Percentiles rank a stretch among this genome's conserved stretches.
Evolutionary conservation across 2,888 invertebrate species (phyloP).

Genomic region (Zaprionus bogoriensis): DNA sequence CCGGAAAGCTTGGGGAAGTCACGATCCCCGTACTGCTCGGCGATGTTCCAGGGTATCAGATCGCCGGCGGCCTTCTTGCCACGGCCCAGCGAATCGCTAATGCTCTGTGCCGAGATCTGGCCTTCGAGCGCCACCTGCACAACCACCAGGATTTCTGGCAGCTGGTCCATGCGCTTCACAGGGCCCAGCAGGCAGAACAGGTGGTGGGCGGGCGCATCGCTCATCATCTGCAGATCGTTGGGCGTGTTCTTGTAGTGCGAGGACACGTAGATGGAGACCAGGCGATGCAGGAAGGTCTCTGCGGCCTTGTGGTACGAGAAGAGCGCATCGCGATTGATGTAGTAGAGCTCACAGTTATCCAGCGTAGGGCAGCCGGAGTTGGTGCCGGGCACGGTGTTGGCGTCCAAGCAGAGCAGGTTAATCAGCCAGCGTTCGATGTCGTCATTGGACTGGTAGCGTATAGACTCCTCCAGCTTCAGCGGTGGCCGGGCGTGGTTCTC

Average conservation of each 20-base stretch:
- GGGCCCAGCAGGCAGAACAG: constrained; percentile 97
- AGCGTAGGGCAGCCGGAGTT: constrained; percentile 94
- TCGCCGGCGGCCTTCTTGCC: constrained; percentile 97
- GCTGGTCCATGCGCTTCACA: constrained; percentile 87
- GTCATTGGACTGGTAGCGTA: constrained; percentile 94
- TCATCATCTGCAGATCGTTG: constrained; percentile 98
- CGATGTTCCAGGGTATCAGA: constrained; percentile 98
- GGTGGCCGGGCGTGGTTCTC: constrained; percentile 86
- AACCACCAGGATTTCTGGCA: constrained; percentile 97
- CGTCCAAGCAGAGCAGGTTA: constrained; percentile 94
- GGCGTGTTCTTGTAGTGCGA: constrained; percentile 99
- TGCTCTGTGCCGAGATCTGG: constrained; percentile 86
- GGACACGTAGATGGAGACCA: constrained; percentile 97
- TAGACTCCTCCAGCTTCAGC: constrained; percentile 92
- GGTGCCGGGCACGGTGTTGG: constrained; percentile 86
- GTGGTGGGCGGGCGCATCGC: constrained; percentile 99
- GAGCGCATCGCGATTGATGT: constrained; percentile 94
- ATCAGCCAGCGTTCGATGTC: constrained; percentile 96
- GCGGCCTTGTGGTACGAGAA: constrained; percentile 98
- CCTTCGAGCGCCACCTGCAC: constrained; percentile 93
- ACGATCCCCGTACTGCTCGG: constrained; percentile 96
- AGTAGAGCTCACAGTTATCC: constrained; percentile 93
- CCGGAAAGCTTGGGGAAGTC: constrained; percentile 96
- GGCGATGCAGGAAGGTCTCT: constrained; percentile 94
- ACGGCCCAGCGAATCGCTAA: constrained; percentile 90